Conservation (phyloP, 2,113 vertebrate species). For the Capreolus pygargus region DNA sequence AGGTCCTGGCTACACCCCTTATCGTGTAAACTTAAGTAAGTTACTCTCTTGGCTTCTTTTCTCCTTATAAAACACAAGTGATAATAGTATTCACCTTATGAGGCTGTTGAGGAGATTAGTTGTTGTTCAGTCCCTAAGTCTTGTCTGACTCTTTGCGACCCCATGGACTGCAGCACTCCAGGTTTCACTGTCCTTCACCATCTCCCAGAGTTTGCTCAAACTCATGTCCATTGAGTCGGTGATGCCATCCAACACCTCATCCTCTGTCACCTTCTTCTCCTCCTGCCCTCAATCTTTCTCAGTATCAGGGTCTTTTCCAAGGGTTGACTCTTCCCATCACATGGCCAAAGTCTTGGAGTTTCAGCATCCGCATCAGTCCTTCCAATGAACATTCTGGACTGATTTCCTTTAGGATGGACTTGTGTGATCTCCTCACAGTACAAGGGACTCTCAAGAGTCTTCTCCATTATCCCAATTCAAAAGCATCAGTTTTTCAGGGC, state of each 20-base stretch:
- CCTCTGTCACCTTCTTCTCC: background rate
- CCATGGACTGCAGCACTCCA: background rate
- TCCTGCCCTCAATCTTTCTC: background rate
- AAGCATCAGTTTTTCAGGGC: background rate
- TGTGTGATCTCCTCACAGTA: background rate
- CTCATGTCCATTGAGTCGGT: background rate
- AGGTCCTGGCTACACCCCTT: background rate
- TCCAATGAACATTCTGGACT: background rate
- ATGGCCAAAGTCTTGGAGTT: background rate
- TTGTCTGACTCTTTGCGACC: background rate
- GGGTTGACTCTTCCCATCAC: rapidly evolving
- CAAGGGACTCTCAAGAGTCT: background rate
- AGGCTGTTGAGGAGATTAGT: background rate
- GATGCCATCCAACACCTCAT: background rate
- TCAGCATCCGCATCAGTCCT: background rate
- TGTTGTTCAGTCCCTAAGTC: background rate
- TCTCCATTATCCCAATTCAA: background rate
- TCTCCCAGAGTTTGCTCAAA: background rate
- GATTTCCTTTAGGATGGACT: background rate
- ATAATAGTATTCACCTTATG: background rate
- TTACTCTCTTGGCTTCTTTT: background rate
- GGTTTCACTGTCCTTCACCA: background rate
- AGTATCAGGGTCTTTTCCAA: background rate
- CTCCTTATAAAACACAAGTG: background rate
- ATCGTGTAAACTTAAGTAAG: background rate